A percentile compares a stretch with the other conserved stretches of the same genome.
Evolutionary conservation across 2,888 invertebrate species (phyloP).

Genomic region (Calameuta idolon): DNA sequence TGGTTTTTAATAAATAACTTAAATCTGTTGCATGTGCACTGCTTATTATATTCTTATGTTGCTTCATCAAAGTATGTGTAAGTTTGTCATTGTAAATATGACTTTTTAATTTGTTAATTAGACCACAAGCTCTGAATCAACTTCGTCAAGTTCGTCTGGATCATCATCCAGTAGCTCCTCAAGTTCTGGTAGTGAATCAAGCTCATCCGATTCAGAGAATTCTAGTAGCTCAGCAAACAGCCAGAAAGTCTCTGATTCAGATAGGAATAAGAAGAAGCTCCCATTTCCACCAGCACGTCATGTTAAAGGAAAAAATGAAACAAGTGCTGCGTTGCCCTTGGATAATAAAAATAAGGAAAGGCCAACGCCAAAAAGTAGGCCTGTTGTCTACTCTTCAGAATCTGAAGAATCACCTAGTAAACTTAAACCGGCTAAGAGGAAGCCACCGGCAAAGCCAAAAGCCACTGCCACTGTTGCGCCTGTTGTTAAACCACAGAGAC

Average conservation of each 20-base stretch:
- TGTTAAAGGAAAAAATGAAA: slow-evolving; percentile 56
- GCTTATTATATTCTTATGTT: neutral
- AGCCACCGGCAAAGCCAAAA: slow-evolving; percentile 74
- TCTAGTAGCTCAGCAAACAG: slow-evolving; percentile 61
- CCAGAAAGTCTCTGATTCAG: slow-evolving; percentile 59
- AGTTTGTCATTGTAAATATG: neutral
- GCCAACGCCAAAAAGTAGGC: slow-evolving; percentile 45
- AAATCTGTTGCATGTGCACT: neutral
- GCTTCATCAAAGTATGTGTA: neutral
- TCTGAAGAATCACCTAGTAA: slow-evolving; percentile 61
- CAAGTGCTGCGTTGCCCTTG: slow-evolving; percentile 28
- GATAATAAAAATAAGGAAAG: slow-evolving; percentile 60
- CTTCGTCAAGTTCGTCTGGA: slow-evolving; percentile 59
- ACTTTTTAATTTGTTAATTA: slow-evolving; percentile 26
- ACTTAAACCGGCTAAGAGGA: slow-evolving; percentile 66
- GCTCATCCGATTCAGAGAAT: slow-evolving; percentile 63
- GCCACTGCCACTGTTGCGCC: slow-evolving; percentile 74
- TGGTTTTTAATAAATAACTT: neutral
- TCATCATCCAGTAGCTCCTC: slow-evolving; percentile 63
- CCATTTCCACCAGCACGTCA: slow-evolving; percentile 45
- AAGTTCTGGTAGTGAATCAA: slow-evolving; percentile 63
- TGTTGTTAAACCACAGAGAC: slow-evolving; percentile 69
- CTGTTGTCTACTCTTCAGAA: slow-evolving; percentile 60
- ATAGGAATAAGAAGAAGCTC: slow-evolving; percentile 55
- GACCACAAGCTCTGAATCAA: slow-evolving; percentile 64